Percentiles rank a stretch among this genome's conserved stretches.
These are phyloP conservation scores for Scaptomyza montana DNA, from an alignment of 1,140 invertebrate species.

Conservation along the genomic window DNA sequence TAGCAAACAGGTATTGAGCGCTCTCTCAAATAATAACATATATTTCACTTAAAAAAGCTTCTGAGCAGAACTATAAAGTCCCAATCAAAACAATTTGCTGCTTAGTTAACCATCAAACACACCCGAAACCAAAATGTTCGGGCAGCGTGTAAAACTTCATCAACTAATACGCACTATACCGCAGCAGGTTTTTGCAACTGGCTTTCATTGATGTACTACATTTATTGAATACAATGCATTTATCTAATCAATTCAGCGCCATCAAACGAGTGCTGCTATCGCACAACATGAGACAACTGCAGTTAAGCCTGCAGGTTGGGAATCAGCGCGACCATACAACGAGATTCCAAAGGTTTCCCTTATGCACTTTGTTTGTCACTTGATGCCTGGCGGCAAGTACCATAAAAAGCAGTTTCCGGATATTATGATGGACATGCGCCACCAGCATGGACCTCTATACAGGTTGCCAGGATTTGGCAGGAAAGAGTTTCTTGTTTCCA, in stretches of 20 bases:
- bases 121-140: slow-evolving; percentile 22
- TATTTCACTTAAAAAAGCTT: slow-evolving; percentile 24
- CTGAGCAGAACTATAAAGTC: slow-evolving; percentile 4
- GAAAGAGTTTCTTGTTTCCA: slow-evolving; percentile 39
- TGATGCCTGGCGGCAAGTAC: slow-evolving; percentile 60
- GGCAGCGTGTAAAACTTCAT: slow-evolving; percentile 14
- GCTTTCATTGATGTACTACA: background rate
- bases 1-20: background rate
- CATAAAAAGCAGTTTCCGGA: slow-evolving; percentile 30
- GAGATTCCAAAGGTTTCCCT: slow-evolving; percentile 49
- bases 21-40: background rate
- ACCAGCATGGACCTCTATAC: slow-evolving; percentile 47
- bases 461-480: slow-evolving; percentile 39
- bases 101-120: slow-evolving; percentile 18
- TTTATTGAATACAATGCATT: background rate
- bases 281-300: background rate
- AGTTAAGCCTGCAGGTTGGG: slow-evolving; percentile 46
- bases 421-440: slow-evolving; percentile 32
- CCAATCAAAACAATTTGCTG: background rate
- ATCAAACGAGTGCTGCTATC: slow-evolving; percentile 41
- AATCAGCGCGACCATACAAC: slow-evolving; percentile 47
- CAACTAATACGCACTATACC: slow-evolving; percentile 14
- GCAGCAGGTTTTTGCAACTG: slow-evolving; percentile 17
- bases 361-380: slow-evolving; percentile 21
- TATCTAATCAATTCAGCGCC: slow-evolving; percentile 33